phyloP scores from a whole-genome alignment of 2,113 vertebrate species.

The Gnathonemus longibarbis region DNA sequence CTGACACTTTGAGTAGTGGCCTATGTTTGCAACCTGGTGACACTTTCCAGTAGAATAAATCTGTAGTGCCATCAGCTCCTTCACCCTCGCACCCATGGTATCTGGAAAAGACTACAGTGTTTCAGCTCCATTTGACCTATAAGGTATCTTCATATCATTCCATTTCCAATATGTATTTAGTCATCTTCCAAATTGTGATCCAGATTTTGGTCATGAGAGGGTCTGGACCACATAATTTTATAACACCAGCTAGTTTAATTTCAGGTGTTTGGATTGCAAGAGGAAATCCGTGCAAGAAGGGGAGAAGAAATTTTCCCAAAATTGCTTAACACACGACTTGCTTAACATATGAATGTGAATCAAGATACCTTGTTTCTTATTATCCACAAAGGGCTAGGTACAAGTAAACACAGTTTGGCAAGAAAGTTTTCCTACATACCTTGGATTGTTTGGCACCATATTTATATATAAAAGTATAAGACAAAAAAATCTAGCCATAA shows the following conservation, averaged over 20 bases:
- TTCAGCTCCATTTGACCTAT: not conserved
- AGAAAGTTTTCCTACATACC: not conserved
- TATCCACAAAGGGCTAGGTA: not conserved
- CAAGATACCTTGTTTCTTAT: not conserved
- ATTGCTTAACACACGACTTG: not conserved
- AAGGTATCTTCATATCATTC: not conserved
- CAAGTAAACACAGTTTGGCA: not conserved
- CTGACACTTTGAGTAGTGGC: not conserved
- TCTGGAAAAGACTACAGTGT: not conserved
- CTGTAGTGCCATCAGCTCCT: not conserved
- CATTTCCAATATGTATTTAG: not conserved
- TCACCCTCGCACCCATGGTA: not conserved
- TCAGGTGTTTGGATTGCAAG: not conserved
- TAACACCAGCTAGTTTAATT: not conserved
- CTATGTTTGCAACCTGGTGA: not conserved
- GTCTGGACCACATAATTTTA: not conserved
- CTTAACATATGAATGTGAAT: not conserved
- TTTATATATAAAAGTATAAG: not conserved
- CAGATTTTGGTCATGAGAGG: not conserved
- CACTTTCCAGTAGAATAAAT: not conserved
- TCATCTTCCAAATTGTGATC: not conserved
- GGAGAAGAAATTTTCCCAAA: not conserved
- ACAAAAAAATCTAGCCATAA: not conserved
- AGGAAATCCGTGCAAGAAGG: not conserved
- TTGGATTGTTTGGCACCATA: not conserved